These are phyloP conservation scores for Onychomys arenicola DNA, from an alignment of 2,797 vertebrate genomes.

Conservation along the genomic window DNA sequence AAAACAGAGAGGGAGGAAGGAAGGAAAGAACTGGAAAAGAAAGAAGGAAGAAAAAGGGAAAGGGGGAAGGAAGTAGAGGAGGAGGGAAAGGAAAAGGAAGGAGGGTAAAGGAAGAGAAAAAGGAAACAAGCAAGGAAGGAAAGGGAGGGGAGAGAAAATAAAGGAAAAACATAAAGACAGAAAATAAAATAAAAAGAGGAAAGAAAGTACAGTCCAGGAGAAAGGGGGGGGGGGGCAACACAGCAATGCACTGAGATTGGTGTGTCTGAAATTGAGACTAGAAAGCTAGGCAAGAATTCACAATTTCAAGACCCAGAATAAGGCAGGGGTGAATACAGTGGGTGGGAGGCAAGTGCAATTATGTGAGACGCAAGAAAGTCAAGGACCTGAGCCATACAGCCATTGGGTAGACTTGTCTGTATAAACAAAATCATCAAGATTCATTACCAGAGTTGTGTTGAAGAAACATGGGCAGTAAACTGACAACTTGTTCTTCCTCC, in stretches of 20 bases:
- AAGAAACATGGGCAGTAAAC: neutral
- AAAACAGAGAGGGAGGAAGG: rapidly evolving
- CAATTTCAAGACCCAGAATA: neutral
- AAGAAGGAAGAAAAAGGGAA: neutral
- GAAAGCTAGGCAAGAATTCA: neutral
- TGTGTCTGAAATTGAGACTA: neutral
- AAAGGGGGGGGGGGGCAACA: neutral
- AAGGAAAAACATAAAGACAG: neutral
- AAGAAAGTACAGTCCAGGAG: neutral
- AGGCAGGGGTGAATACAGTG: neutral
- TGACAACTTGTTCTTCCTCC: neutral
- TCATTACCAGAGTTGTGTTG: neutral
- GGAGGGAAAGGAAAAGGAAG: neutral
- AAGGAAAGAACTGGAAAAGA: neutral
- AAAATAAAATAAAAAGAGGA: neutral
- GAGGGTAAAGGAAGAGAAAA: neutral
- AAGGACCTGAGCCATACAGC: neutral
- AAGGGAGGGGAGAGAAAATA: neutral
- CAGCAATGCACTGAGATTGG: neutral
- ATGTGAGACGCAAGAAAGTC: neutral
- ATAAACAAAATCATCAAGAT: neutral
- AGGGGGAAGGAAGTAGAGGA: too few relatives aligned
- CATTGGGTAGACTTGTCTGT: neutral
- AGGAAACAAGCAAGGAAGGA: neutral
- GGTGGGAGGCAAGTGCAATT: neutral